These are phyloP conservation scores for Isurus oxyrinchus DNA, from an alignment of 2,113 vertebrate species.

Conservation along the genomic window DNA sequence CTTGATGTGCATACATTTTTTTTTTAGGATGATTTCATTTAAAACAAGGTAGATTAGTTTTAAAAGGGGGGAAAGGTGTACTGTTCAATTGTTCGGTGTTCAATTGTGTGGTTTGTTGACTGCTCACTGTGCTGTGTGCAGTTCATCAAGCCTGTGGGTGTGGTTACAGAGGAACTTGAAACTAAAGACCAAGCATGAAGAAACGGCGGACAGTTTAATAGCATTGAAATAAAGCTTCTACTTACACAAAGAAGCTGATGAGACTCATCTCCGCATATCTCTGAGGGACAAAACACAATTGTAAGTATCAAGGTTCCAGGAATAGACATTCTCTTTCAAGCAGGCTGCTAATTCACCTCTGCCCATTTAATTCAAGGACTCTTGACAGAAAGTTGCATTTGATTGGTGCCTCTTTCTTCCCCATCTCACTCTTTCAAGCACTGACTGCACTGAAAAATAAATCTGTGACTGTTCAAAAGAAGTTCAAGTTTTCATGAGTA, in stretches of 20 bases:
- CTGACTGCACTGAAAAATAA: neutral
- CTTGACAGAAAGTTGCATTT: neutral
- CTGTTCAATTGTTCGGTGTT: no score
- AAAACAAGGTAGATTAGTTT: no score
- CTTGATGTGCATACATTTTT: no score
- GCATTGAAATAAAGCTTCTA: neutral
- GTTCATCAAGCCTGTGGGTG: no score
- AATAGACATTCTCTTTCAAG: neutral
- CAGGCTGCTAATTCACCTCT: neutral
- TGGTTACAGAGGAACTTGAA: neutral
- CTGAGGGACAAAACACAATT: neutral
- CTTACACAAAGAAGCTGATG: neutral
- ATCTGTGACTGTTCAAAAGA: neutral
- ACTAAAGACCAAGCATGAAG: neutral
- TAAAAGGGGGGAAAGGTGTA: no score
- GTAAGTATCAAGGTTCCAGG: neutral
- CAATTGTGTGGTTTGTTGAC: no score
- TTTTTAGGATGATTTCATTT: no score
- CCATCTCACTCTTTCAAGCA: neutral
- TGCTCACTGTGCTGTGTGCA: no score
- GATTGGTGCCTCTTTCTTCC: neutral
- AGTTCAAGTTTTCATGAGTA: neutral
- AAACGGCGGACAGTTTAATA: neutral
- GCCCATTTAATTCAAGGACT: neutral
- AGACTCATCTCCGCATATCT: neutral